Evolutionary conservation across 2,888 invertebrate species (phyloP).

Genomic region (Orchestes rusci): DNA sequence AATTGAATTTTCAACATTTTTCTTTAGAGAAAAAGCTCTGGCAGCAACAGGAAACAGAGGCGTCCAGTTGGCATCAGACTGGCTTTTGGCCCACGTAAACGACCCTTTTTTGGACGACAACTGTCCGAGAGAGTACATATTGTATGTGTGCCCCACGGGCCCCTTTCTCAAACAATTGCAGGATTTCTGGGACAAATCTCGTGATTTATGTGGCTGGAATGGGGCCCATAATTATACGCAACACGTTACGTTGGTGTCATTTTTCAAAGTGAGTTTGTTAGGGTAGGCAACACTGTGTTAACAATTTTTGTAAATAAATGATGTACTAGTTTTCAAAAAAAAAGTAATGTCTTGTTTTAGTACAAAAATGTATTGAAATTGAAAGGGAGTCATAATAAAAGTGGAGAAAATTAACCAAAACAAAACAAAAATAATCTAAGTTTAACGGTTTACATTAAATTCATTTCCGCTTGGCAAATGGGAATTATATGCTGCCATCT

Average conservation of each 20-base stretch:
- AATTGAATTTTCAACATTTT: not conserved
- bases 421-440: too few species aligned
- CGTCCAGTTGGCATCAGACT: constrained; percentile 83
- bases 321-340: too few species aligned
- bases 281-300: too few species aligned
- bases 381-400: too few species aligned
- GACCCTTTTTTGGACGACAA: constrained; percentile 73
- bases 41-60: constrained; percentile 85
- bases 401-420: too few species aligned
- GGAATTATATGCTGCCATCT: too few species aligned
- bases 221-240: constrained; percentile 86
- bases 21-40: constrained; percentile 72
- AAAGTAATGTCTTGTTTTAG: too few species aligned
- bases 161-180: constrained; percentile 63
- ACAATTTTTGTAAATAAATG: too few species aligned
- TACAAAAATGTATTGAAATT: too few species aligned
- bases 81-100: constrained; percentile 84
- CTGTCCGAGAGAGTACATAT: constrained; percentile 74
- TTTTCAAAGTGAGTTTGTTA: constrained; percentile 64
- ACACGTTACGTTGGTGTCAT: constrained; percentile 83
- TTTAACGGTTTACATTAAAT: too few species aligned
- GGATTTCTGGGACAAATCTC: constrained; percentile 73
- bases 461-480: too few species aligned
- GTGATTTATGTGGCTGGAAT: constrained; percentile 73
- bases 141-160: constrained; percentile 82